Evolutionary conservation across 2,797 vertebrate genomes (phyloP).

Genomic region (Rhincodon typus): DNA sequence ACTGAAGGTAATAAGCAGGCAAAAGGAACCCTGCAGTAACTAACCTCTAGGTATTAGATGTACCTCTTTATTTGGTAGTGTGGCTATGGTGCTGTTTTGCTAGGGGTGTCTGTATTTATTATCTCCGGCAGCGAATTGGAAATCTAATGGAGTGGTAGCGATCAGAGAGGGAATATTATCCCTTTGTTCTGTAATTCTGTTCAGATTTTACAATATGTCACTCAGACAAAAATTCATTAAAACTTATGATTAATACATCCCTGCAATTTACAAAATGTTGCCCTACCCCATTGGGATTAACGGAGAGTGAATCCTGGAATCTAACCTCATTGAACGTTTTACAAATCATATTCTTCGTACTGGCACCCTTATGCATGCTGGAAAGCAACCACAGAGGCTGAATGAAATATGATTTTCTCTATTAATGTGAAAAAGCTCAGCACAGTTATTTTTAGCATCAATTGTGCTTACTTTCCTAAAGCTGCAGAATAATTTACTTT

Average conservation of each 20-base stretch:
- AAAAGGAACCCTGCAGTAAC: not conserved
- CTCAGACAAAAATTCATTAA: not conserved
- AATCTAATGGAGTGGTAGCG: not conserved
- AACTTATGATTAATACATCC: not conserved
- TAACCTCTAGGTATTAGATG: not conserved
- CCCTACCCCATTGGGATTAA: not conserved
- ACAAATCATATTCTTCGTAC: not conserved
- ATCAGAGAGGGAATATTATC: not conserved
- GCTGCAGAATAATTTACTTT: slow-evolving; percentile 4
- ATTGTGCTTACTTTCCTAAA: not conserved
- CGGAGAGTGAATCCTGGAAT: not conserved
- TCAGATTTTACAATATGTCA: not conserved
- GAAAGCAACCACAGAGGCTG: not conserved
- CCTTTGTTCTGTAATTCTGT: not conserved
- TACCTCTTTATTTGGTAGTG: not conserved
- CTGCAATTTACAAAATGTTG: not conserved
- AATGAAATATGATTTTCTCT: slow-evolving; percentile 5
- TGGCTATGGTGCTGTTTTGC: not conserved
- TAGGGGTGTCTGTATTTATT: not conserved
- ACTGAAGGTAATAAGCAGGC: not conserved
- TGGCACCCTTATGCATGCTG: not conserved
- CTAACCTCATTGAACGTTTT: not conserved
- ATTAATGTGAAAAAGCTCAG: not conserved
- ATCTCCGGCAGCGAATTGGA: not conserved
- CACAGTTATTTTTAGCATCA: not conserved